Conservation (phyloP, 2,113 vertebrate genomes). For the Micromys minutus region DNA sequence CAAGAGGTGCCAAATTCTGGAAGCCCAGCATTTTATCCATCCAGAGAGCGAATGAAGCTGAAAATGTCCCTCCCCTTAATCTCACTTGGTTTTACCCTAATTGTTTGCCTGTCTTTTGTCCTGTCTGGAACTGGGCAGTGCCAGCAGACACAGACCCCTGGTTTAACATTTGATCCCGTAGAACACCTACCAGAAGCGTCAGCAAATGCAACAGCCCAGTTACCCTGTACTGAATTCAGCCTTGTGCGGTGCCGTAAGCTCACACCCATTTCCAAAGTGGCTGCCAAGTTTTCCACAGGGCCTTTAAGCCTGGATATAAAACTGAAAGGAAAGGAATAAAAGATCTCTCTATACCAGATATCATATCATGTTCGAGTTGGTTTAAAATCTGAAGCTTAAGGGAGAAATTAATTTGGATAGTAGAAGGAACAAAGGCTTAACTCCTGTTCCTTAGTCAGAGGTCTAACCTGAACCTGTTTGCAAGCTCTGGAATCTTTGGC, state of each 20-base stretch:
- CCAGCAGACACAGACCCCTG: not conserved
- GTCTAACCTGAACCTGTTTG: not conserved
- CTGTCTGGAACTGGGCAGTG: not conserved
- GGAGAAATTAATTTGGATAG: not conserved
- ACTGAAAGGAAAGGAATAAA: not conserved
- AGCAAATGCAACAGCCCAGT: not conserved
- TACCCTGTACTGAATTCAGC: not conserved
- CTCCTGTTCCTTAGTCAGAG: too few relatives aligned
- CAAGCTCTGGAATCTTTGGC: not conserved
- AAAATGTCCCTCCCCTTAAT: not conserved
- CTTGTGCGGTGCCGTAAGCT: not conserved
- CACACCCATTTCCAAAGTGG: not conserved
- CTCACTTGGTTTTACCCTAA: not conserved
- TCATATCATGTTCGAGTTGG: not conserved
- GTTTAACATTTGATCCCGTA: not conserved
- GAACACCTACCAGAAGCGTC: not conserved
- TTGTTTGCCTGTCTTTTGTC: not conserved
- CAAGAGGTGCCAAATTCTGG: not conserved
- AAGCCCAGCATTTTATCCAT: not conserved
- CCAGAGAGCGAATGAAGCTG: not conserved
- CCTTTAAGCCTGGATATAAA: not conserved
- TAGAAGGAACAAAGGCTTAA: not conserved
- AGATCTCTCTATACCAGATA: not conserved
- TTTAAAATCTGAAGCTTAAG: not conserved
- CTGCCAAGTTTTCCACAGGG: slow-evolving; percentile 4